Base-by-base conservation (phyloP, 2,113 vertebrate genomes). In the Nansenia antarctica region DNA sequence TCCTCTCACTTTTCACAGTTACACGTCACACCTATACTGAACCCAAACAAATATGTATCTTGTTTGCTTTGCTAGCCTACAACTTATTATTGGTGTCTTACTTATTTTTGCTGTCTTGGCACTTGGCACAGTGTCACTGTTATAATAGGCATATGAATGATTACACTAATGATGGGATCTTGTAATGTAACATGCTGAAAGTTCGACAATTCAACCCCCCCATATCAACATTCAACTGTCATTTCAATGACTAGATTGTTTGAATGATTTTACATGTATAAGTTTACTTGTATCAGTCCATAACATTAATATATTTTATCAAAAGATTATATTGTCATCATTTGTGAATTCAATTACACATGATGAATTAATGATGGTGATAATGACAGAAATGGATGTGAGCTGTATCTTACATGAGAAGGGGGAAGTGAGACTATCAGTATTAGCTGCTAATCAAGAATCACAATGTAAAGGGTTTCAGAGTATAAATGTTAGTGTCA, bases 361-460 rank as follows among this genome's bases (percentile, higher is more conserved):
- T 49, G n/a, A 6, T n/a, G 45, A 49, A 22, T 20, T 22, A 2
- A 8, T n/a, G n/a, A n/a, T n/a, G n/a, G n/a, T n/a, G n/a, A n/a
- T n/a, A n/a, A n/a, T n/a, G n/a, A n/a, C n/a, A n/a, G n/a, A n/a
- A n/a, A n/a, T 27, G 26, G 72, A 83, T 59, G 67, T 81, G 63
- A 67, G 70, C 66, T 67, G 55, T 65, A 35, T 70, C 69, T 72
- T 75, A 69, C 74, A 76, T 63, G 68, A 82, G 59, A 78, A n/a
- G n/a, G n/a, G n/a, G n/a, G n/a, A n/a, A 54, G 73, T 76, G 65
- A 83, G 85, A 86, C 85, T 86, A 88, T 86, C 86, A 81, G 78
- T 80, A 81, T 70, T 54, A 60, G 57, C 58, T 86, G 81, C 78
- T 80, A 64, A 52, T 42, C 39, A 76, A 65, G 69, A 80, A 49